A percentile compares a stretch with the other conserved stretches of the same genome.
phyloP scores from a whole-genome alignment of 2,888 invertebrate genomes.

The Caenorhabditis macrosperma region DNA sequence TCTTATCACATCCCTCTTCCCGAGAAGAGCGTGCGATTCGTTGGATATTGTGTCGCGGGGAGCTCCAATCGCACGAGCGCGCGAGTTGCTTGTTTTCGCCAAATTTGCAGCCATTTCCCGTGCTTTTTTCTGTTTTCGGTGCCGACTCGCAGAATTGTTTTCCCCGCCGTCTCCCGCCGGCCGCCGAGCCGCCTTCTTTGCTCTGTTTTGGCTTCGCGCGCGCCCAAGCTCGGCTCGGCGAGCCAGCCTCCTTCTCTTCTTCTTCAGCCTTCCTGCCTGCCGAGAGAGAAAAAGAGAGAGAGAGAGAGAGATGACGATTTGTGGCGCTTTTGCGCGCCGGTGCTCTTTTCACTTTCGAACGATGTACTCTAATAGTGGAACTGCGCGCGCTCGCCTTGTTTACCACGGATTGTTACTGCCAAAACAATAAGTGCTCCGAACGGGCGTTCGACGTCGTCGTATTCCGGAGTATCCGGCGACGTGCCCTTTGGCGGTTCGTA shows the following conservation, averaged over 20 bases:
- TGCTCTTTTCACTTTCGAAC: constrained; percentile 1
- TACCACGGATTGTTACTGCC: not conserved
- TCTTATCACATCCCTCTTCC: not conserved
- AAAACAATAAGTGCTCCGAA: not conserved
- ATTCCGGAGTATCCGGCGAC: no score
- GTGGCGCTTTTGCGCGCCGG: constrained; percentile 1
- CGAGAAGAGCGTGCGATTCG: not conserved
- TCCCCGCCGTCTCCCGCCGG: not conserved
- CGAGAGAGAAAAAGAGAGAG: no score
- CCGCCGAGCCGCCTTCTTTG: not conserved
- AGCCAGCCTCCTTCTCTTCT: not conserved
- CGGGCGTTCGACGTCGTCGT: no score
- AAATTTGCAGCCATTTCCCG: constrained; percentile 27
- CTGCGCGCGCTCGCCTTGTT: not conserved
- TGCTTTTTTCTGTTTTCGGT: not conserved
- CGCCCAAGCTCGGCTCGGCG: not conserved
- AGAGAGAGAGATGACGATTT: not conserved
- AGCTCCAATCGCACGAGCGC: not conserved
- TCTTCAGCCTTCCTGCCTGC: not conserved
- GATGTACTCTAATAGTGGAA: not conserved
- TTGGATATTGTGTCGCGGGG: constrained; percentile 1
- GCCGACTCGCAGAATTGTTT: constrained; percentile 12
- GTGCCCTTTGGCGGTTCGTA: no score
- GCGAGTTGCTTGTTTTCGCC: constrained; percentile 9
- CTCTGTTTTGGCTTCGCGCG: constrained; percentile 5